These are phyloP conservation scores for Aethes cnicana DNA, from an alignment of 2,888 invertebrate genomes.

Conservation along the genomic window DNA sequence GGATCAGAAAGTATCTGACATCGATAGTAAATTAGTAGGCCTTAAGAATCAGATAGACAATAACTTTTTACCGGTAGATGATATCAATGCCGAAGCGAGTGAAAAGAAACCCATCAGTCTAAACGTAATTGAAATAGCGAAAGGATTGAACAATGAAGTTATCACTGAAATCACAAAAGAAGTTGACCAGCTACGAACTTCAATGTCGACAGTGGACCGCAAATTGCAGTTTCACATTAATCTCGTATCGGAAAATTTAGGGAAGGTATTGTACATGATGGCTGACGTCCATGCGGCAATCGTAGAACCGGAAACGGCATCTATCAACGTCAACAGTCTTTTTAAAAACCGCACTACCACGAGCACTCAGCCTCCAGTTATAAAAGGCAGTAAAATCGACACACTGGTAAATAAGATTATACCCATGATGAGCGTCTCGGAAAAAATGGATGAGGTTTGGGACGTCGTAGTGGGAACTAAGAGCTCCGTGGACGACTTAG, in stretches of 20 bases:
- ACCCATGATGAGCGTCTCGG: slow-evolving; percentile 92
- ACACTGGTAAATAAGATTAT: slow-evolving; percentile 90
- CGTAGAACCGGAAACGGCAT: slow-evolving; percentile 86
- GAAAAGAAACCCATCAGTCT: slow-evolving; percentile 93
- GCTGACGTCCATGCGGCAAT: slow-evolving; percentile 92
- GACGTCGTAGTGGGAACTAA: slow-evolving; percentile 94
- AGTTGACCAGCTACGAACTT: slow-evolving; percentile 89
- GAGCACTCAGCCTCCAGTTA: slow-evolving; percentile 81
- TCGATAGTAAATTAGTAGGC: slow-evolving; percentile 89
- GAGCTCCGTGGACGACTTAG: slow-evolving; percentile 91
- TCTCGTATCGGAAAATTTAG: slow-evolving; percentile 90
- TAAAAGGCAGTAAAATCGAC: slow-evolving; percentile 89
- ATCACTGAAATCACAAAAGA: slow-evolving; percentile 91
- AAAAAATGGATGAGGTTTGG: slow-evolving; percentile 96
- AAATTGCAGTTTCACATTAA: slow-evolving; percentile 93
- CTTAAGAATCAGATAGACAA: slow-evolving; percentile 92
- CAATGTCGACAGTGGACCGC: slow-evolving; percentile 89
- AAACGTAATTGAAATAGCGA: slow-evolving; percentile 91
- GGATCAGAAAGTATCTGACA: slow-evolving; percentile 92
- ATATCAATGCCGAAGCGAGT: slow-evolving; percentile 93
- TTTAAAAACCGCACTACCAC: slow-evolving; percentile 82
- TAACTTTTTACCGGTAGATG: slow-evolving; percentile 90
- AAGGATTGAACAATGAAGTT: slow-evolving; percentile 91
- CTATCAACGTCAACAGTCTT: slow-evolving; percentile 75
- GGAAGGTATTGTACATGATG: slow-evolving; percentile 89